These are phyloP conservation scores for Pegoplata infirma DNA, from an alignment of 2,888 invertebrate genomes.

Conservation along the genomic window DNA sequence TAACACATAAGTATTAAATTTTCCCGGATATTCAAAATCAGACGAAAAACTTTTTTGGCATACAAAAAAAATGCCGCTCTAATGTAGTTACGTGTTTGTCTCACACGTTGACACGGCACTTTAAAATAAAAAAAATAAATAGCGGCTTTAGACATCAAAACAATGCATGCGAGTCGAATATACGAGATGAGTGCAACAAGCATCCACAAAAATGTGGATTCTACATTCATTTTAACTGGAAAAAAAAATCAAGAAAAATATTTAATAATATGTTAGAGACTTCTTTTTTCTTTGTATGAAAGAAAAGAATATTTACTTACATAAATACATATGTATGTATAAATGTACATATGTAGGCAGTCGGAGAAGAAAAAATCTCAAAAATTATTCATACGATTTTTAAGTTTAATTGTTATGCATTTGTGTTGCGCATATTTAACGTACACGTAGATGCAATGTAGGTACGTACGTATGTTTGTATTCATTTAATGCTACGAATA, in stretches of 20 bases:
- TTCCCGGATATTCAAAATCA: no score
- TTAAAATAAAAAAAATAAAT: conserved; percentile 20
- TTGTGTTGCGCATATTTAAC: conserved; percentile 15
- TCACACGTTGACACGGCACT: conserved; percentile 35
- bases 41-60: no score
- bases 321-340: no score
- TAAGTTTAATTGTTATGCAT: conserved; percentile 40
- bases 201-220: no score
- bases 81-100: no score
- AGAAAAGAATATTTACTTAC: neutral
- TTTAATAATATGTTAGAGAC: conserved; percentile 37
- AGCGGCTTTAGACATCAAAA: conserved; percentile 11
- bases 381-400: conserved; percentile 32
- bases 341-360: no score
- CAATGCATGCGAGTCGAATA: neutral
- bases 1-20: no score
- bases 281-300: conserved; percentile 8
- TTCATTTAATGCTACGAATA: neutral
- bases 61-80: no score
- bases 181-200: neutral
- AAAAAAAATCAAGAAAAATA: conserved; percentile 28
- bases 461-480: neutral
- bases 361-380: conserved; percentile 19
- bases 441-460: neutral
- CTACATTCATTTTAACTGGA: conserved; percentile 19